These are phyloP conservation scores for Synchiropus splendidus DNA, from an alignment of 2,113 vertebrate species.

Conservation along the genomic window DNA sequence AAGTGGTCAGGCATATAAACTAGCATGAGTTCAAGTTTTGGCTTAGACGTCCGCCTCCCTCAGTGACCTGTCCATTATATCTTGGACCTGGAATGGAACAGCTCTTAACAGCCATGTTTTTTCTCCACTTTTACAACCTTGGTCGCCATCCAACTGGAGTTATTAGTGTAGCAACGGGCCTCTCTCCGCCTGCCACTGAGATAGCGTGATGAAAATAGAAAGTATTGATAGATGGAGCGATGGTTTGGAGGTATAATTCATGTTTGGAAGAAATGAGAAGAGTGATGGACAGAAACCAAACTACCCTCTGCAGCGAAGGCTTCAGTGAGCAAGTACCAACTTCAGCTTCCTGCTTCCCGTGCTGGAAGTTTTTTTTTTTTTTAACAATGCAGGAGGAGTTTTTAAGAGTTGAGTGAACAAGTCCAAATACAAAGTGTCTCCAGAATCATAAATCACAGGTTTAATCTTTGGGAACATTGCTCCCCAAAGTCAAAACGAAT, in stretches of 20 bases:
- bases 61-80: constrained; percentile 34
- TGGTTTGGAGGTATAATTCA: constrained; percentile 29
- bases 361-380: no score
- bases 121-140: constrained; percentile 50
- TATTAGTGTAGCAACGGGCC: constrained; percentile 32
- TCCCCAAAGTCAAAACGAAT: constrained; percentile 6
- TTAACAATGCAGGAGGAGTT: constrained; percentile 20
- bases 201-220: constrained; percentile 43
- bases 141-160: constrained; percentile 37
- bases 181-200: constrained; percentile 25
- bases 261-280: constrained; percentile 33
- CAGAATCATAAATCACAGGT: constrained; percentile 32
- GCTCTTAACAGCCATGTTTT: constrained; percentile 14
- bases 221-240: constrained; percentile 36
- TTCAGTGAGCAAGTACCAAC: constrained; percentile 9
- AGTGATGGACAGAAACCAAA: constrained; percentile 34
- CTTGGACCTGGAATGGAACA: constrained; percentile 27
- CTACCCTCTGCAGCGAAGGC: constrained; percentile 7
- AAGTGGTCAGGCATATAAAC: constrained; percentile 13
- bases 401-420: constrained; percentile 16
- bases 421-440: constrained; percentile 24
- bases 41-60: constrained; percentile 8
- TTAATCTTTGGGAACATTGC: constrained; percentile 28
- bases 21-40: constrained; percentile 37
- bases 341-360: constrained; percentile 5